Evolutionary conservation across 1,140 invertebrate genomes (phyloP), one percentile per base, ranked within the genome.

Genomic region (Nixonia krombeini): DNA sequence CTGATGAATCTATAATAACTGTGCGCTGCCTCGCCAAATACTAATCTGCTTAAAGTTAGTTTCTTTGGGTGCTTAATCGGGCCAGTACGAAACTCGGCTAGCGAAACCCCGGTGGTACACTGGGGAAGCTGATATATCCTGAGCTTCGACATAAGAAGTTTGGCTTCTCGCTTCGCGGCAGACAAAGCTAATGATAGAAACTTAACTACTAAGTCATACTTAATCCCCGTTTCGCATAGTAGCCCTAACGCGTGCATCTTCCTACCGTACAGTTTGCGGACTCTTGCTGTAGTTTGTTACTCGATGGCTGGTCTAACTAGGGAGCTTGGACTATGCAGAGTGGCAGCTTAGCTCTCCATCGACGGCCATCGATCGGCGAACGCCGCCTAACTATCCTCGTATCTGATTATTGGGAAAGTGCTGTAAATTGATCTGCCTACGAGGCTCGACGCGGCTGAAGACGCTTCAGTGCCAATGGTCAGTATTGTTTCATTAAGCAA

Each of bases 161-260:
- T 38, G 41, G 23, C 42, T 67, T 50, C 13, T 9, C 1, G 31
- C 37, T 29, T 45, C 41, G 53, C 38, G 26, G 42, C 17, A 40
- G 63, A 58, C 46, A 38, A n/a, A 71, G 73, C 76, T 83, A 80
- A 83, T 76, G 75, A 77, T 72, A 76, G 73, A 75, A 83, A 83
- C 76, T 83, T 81, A 66, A 76, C 68, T 75, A 73, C 77, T 83
- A 83, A 85, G 80, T 83, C 80, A 75, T 75, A 77, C 69, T 78
- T 80, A 84, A 80, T 79, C 74, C 72, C 41, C 44, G 38, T 51
- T 15, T 46, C 21, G 42, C 25, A 29, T n/a, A 61, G 50, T 56
- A 42, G 37, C 53, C 51, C 35, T 15, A 25, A 17, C 33, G 9
- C 64, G 47, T 29, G 42, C 29, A 47, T 47, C 51, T 40, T 16